Base-by-base conservation (phyloP, 2,113 vertebrate species). In the Phyllostomus discolor region DNA sequence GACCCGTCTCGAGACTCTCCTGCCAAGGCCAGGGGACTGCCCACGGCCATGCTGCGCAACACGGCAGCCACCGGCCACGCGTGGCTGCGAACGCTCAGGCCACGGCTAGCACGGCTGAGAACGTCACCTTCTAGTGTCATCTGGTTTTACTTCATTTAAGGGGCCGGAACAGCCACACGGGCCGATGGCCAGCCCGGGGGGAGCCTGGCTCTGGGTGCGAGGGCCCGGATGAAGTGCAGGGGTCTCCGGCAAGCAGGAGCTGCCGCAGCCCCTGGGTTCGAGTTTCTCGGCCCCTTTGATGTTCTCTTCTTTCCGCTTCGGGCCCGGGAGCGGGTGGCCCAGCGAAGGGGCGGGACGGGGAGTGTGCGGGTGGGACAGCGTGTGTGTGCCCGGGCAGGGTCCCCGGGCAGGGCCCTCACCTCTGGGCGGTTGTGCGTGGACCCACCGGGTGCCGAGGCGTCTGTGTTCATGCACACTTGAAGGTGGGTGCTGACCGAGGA, bases 21-120 rank as follows among this genome's bases (percentile, higher is more conserved):
- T 38, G 43, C 20, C 22, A 22, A 1, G 26, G 54, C 64, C 70
- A 4, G 33, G 46, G 50, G 33, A 54, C 15, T 54, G 15, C 7
- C 10, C 38, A 3, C 0, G 1, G 4, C 4, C 4, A 1, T 0
- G 3, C 12, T 76, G 75, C 22, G 26, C 75, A 4, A 1, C 33
- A 12, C 1, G 0, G 6, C 2, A 7, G 28, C 66, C 38, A 38
- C 16, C 7, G 14, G 31, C 24, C 35, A 10, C 24, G 2, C 1
- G 7, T 20, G 72, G 41, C 26, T 10, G 10, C 0, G 1, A 15
- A 24, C 19, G 0, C 70, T 24, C 5, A 10, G 54, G 26, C 26
- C 5, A 16, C 1, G 41, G 31, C 33, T 5, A 11, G 11, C 8
- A 16, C 11, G 4, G 62, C 26, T 2, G n/a, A 72, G 28, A 10